These are phyloP conservation scores for Odontothrips loti DNA, from an alignment of 2,888 invertebrate species.

Conservation along the genomic window DNA sequence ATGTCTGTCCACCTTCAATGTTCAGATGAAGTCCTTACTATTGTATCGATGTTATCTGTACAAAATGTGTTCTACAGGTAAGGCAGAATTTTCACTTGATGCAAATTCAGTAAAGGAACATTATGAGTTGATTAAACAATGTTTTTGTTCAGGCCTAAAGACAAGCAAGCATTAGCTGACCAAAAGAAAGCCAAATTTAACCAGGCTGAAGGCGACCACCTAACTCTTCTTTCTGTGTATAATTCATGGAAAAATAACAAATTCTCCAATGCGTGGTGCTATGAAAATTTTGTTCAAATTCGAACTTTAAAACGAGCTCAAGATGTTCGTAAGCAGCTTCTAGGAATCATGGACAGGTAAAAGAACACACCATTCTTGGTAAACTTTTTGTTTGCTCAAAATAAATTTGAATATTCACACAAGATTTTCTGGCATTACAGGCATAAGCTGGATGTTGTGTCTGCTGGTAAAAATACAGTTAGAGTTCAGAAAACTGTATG, in stretches of 20 bases:
- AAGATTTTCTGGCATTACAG: conserved; percentile 48
- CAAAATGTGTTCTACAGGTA: conserved; percentile 93
- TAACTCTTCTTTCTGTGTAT: conserved; percentile 95
- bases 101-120: neutral
- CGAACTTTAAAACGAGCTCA: conserved; percentile 94
- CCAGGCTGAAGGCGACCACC: conserved; percentile 96
- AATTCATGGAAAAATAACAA: conserved; percentile 99
- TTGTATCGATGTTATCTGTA: conserved; percentile 98
- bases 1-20: conserved; percentile 98
- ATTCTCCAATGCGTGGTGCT: conserved; percentile 99
- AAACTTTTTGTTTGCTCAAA: conserved; percentile 30
- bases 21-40: conserved; percentile 96
- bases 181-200: conserved; percentile 99
- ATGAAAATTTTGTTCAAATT: conserved; percentile 98
- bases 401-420: conserved; percentile 33
- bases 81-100: conserved; percentile 30
- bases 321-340: conserved; percentile 94
- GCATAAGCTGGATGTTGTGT: conserved; percentile 93
- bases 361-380: conserved; percentile 32
- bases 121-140: neutral
- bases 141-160: conserved; percentile 65
- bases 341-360: conserved; percentile 94
- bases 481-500: conserved; percentile 97
- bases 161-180: conserved; percentile 94
- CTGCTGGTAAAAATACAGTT: conserved; percentile 92